Evolutionary conservation across 2,113 vertebrate genomes (phyloP), one percentile per base, ranked within the genome.

Genomic region (Hucho hucho): DNA sequence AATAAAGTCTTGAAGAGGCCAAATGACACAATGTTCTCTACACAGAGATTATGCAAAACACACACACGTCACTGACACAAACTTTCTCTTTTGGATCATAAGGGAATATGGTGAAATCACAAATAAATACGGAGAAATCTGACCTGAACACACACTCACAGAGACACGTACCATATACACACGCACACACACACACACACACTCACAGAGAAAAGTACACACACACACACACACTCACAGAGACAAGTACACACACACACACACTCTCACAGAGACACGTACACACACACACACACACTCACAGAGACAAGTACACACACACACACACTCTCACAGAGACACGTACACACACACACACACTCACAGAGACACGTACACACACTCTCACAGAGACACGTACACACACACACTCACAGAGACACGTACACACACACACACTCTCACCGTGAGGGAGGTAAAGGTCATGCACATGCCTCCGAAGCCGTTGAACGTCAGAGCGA

Each of bases 381-480:
- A 94, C n/a, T n/a, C n/a, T n/a, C 88, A 96, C 95, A 26, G 26
- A 26, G 26, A 3, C 26, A 26, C 2, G 26, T 26, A 3, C 26
- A 32, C 29, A 32, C 29, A 32, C 29, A 5, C 5, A 1, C 4
- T 0, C 26, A 1, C 26, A 26, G n/a, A n/a, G n/a, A n/a, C n/a
- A n/a, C n/a, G n/a, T n/a, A n/a, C 94, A 96, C 25, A 43, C 94
- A 96, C 25, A 43, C 37, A 47, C 46, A 2, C 47, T 13, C 47
- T 16, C 3, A 49, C 49, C 49, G 49, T 53, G 14, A 96, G 91
- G 0, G 95, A 96, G 0, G 95, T 96, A 84, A 96, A 96, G 75
- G 95, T 96, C 94, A 96, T 93, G 70, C 95, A 96, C 95, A 96
- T 96, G 77, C 95, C 95, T 56, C 95, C 95, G 76, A 95, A 96